These are phyloP conservation scores for Alces alces DNA, from an alignment of 2,113 vertebrate genomes.

Conservation along the genomic window DNA sequence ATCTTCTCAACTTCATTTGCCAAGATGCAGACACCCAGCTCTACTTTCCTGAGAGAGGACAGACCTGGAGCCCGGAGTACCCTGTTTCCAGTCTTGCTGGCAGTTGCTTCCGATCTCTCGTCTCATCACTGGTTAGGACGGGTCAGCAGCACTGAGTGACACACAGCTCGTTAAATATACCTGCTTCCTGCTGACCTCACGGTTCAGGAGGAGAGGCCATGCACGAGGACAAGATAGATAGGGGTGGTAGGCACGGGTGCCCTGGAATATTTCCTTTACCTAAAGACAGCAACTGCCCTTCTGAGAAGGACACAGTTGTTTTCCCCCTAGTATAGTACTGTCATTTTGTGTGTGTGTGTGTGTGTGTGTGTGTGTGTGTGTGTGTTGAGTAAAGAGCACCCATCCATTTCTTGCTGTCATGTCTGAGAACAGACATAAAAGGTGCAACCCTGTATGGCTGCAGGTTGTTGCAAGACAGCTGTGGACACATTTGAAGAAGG, in stretches of 20 bases:
- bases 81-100: not conserved
- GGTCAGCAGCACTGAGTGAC: not conserved
- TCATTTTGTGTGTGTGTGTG: not conserved
- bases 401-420: not conserved
- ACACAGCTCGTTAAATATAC: not conserved
- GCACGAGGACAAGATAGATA: not conserved
- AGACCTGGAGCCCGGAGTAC: not conserved
- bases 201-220: slow-evolving; percentile 32
- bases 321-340: not conserved
- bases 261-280: not conserved
- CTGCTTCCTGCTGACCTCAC: slow-evolving; percentile 74
- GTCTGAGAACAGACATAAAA: slow-evolving; percentile 27
- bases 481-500: slow-evolving; percentile 22
- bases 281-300: not conserved
- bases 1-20: not conserved
- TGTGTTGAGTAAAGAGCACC: not conserved
- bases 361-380: not conserved
- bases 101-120: not conserved
- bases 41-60: slow-evolving; percentile 50
- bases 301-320: not conserved
- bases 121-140: slow-evolving; percentile 21
- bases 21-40: not conserved
- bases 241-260: not conserved
- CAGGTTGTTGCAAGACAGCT: not conserved
- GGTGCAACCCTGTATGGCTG: not conserved